A percentile compares a stretch with the other conserved stretches of the same genome.
phyloP scores from a whole-genome alignment of 2,888 invertebrate genomes.

The Malacosoma neustria region DNA sequence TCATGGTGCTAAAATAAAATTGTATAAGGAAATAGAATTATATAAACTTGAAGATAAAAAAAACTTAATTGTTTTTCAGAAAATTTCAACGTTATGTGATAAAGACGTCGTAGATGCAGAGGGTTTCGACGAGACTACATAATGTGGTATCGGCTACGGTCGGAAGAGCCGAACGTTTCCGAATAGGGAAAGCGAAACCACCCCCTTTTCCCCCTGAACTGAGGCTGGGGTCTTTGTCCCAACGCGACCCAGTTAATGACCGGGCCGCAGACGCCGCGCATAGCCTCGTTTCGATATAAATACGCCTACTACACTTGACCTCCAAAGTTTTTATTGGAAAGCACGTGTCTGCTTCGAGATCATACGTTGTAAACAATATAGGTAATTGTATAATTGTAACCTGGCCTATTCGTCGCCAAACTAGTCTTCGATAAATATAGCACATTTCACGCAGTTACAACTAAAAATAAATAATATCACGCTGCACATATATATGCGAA shows the following conservation, averaged over 20 bases:
- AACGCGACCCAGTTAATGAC: conserved; percentile 73
- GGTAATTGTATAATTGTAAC: conserved; percentile 8
- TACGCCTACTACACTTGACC: conserved; percentile 75
- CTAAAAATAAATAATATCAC: too few species aligned
- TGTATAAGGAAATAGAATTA: too few species aligned
- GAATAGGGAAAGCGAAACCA: conserved; percentile 62
- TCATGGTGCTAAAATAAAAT: too few species aligned
- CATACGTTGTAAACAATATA: conserved; percentile 53
- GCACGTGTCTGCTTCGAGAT: conserved; percentile 61
- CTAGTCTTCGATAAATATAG: neutral
- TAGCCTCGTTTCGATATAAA: conserved; percentile 70
- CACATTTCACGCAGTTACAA: too few species aligned
- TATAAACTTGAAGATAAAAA: too few species aligned
- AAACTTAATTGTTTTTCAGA: too few species aligned
- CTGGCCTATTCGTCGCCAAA: neutral
- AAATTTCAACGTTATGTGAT: too few species aligned
- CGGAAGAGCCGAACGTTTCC: conserved; percentile 12
- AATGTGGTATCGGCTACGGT: conserved; percentile 16
- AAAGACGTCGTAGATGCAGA: neutral
- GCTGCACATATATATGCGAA: too few species aligned
- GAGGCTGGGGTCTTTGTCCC: conserved; percentile 64
- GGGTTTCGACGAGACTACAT: conserved; percentile 1
- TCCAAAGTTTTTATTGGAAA: conserved; percentile 74
- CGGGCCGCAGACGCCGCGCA: conserved; percentile 63
- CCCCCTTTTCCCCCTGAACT: conserved; percentile 43